Percentiles rank a stretch among this genome's conserved stretches.
These are phyloP conservation scores for Chaenocephalus aceratus DNA, from an alignment of 2,113 vertebrate genomes.

Conservation along the genomic window DNA sequence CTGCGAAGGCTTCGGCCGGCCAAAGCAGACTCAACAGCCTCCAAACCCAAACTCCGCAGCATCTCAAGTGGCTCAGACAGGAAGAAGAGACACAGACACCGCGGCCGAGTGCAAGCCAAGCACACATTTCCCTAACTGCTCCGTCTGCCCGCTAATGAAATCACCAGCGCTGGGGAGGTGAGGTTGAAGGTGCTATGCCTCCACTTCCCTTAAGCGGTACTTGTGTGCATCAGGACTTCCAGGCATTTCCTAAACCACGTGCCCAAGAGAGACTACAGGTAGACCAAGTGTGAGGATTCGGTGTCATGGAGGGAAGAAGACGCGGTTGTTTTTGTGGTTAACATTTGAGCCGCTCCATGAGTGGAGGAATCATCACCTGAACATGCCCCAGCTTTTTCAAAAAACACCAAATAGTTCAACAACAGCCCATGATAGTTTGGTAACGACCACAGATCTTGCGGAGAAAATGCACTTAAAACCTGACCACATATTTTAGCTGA, in stretches of 20 bases:
- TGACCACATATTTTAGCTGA: conserved; percentile 52
- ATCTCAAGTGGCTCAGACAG: conserved; percentile 63
- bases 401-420: conserved; percentile 38
- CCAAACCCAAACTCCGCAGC: conserved; percentile 61
- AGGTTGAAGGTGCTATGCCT: conserved; percentile 50
- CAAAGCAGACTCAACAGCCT: conserved; percentile 59
- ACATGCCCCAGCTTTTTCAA: conserved; percentile 20
- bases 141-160: conserved; percentile 60
- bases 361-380: conserved; percentile 54
- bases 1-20: conserved; percentile 12
- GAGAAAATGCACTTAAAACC: conserved; percentile 43
- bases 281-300: conserved; percentile 47
- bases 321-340: conserved; percentile 48
- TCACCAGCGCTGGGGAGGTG: conserved; percentile 59
- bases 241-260: conserved; percentile 64
- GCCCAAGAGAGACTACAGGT: conserved; percentile 55
- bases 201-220: conserved; percentile 36
- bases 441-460: conserved; percentile 45
- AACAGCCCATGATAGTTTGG: conserved; percentile 36
- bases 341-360: conserved; percentile 30
- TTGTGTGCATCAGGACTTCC: conserved; percentile 49
- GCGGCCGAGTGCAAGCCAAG: conserved; percentile 32
- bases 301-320: conserved; percentile 38
- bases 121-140: conserved; percentile 53
- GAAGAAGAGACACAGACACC: conserved; percentile 61